Conservation (phyloP, 2,113 vertebrate species). For the Verasper variegatus region DNA sequence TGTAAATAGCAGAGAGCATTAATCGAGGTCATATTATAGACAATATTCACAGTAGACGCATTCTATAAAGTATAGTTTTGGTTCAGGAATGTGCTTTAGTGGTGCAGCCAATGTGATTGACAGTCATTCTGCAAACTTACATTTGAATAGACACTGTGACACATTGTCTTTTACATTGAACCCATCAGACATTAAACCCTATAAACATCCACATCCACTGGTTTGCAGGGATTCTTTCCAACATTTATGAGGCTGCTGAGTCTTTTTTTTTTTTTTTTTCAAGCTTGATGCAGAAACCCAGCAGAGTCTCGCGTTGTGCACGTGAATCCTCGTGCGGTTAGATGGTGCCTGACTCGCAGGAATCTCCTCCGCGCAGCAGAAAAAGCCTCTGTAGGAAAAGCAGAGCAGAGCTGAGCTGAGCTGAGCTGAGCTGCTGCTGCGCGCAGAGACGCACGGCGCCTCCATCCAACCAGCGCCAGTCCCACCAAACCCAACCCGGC, state of each 20-base stretch:
- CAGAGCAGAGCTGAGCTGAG: constrained; percentile 47
- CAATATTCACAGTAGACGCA: constrained; percentile 34
- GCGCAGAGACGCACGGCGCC: constrained; percentile 71
- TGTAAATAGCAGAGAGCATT: constrained; percentile 26
- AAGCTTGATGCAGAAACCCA: neutral
- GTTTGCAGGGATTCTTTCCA: neutral
- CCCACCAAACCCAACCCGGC: constrained; percentile 15
- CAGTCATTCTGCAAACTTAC: neutral
- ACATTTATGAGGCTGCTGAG: neutral
- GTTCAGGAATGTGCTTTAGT: neutral
- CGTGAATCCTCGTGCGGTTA: constrained; percentile 59
- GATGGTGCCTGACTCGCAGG: constrained; percentile 73
- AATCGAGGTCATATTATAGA: constrained; percentile 36
- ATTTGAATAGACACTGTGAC: neutral
- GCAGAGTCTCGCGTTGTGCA: neutral
- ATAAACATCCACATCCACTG: neutral
- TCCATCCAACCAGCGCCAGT: constrained; percentile 72
- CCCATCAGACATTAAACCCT: neutral
- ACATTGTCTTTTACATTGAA: neutral
- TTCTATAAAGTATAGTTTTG: constrained; percentile 43
- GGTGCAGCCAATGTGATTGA: neutral
- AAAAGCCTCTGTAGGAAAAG: constrained; percentile 58
- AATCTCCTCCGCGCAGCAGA: constrained; percentile 71
- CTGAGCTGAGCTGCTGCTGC: neutral
- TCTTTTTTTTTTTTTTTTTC: no score